Conservation (phyloP, 2,797 vertebrate genomes). For the Parambassis ranga region DNA sequence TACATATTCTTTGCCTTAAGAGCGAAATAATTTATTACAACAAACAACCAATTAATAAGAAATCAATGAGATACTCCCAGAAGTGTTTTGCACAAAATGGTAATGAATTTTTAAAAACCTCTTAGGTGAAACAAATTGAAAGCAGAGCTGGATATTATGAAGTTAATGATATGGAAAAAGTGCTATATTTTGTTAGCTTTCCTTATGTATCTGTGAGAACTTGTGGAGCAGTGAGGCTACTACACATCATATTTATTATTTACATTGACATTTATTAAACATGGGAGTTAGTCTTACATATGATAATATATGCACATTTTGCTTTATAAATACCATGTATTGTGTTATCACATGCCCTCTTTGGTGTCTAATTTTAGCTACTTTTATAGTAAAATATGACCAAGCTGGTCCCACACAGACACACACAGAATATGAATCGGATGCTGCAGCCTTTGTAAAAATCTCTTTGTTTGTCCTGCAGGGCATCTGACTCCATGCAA, state of each 20-base stretch:
- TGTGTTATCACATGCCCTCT: too few species aligned
- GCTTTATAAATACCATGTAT: too few species aligned
- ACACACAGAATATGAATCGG: slow-evolving; percentile 26
- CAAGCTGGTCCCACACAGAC: background rate
- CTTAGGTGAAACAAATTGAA: slow-evolving; percentile 68
- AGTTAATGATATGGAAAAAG: slow-evolving; percentile 19
- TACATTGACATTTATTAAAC: slow-evolving; percentile 62
- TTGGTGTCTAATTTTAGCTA: background rate
- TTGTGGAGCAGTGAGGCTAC: slow-evolving; percentile 3
- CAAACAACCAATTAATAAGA: slow-evolving; percentile 81
- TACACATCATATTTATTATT: slow-evolving; percentile 54
- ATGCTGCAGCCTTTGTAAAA: slow-evolving; percentile 28
- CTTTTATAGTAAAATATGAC: slow-evolving; percentile 4
- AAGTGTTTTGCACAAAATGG: slow-evolving; percentile 65
- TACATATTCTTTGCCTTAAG: slow-evolving; percentile 65
- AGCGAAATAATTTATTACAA: slow-evolving; percentile 72
- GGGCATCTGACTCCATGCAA: slow-evolving; percentile 36
- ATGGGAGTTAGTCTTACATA: slow-evolving; percentile 49
- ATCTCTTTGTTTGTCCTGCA: slow-evolving; percentile 61
- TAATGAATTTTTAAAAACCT: slow-evolving; percentile 78
- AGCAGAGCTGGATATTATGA: slow-evolving; percentile 21
- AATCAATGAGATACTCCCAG: slow-evolving; percentile 74
- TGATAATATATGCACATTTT: too few species aligned
- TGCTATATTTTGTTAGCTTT: background rate
- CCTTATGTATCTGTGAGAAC: too few species aligned